phyloP scores from a whole-genome alignment of 1,140 invertebrate species.

The Neocloeon triangulifer region DNA sequence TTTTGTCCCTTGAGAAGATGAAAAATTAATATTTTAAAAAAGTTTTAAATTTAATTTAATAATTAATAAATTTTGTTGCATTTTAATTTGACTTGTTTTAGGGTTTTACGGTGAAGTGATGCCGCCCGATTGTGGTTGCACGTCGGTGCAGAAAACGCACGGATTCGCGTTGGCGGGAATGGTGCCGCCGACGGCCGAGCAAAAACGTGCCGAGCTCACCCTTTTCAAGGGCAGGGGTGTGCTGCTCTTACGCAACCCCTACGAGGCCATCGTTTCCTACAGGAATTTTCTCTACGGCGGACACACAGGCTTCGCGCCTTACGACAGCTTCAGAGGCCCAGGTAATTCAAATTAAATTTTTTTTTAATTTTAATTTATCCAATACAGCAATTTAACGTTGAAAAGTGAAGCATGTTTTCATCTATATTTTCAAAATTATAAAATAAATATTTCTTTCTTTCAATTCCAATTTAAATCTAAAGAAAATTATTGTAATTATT shows the following conservation, averaged over 20 bases:
- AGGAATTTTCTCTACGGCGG: slow-evolving; percentile 16
- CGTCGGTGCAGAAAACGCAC: slow-evolving; percentile 17
- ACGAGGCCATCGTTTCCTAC: slow-evolving; percentile 16
- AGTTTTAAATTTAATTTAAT: too few species aligned
- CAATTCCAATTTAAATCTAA: too few species aligned
- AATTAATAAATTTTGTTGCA: too few species aligned
- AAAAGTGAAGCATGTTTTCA: neutral
- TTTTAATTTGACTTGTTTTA: too few species aligned
- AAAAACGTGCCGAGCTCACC: slow-evolving; percentile 7
- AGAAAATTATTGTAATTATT: too few species aligned
- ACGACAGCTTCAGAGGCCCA: slow-evolving; percentile 8
- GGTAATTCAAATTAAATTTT: slow-evolving; percentile 3
- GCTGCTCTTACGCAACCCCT: slow-evolving; percentile 17
- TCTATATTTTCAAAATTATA: neutral
- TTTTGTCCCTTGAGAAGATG: too few species aligned
- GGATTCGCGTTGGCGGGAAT: slow-evolving; percentile 11
- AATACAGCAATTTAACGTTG: too few species aligned
- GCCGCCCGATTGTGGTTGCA: slow-evolving; percentile 12
- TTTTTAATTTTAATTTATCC: neutral
- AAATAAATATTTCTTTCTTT: too few species aligned
- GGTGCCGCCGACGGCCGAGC: slow-evolving; percentile 10
- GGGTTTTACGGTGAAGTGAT: slow-evolving; percentile 15
- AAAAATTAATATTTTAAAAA: too few species aligned
- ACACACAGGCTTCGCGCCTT: slow-evolving; percentile 13
- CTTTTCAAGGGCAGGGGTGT: slow-evolving; percentile 12